Evolutionary conservation across 2,113 vertebrate genomes (phyloP), one percentile per base, ranked within the genome.

Genomic region (Bubalus kerabau): DNA sequence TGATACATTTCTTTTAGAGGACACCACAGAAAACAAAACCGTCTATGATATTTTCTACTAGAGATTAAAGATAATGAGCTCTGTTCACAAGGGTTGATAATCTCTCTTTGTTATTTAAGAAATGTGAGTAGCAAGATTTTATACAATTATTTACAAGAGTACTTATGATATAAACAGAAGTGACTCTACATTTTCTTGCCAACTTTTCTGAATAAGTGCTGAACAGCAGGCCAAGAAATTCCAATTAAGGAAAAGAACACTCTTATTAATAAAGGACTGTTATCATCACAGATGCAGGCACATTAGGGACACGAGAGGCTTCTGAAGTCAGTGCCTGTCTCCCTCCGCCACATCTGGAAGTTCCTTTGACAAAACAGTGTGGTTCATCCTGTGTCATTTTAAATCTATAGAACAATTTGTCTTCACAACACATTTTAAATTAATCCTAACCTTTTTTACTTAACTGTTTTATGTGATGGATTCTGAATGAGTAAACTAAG

Each of bases 91-190:
- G 54, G 28, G 54, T 28, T 90, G 6, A 88, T 90, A 88, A 92
- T 95, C 78, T 94, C 57, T 78, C 78, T 93, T 87, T 12, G 1
- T 95, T 96, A 94, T 43, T 92, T 97, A 80, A 94, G 24, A 90
- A 88, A 62, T 59, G 5, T 60, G 62, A 87, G 52, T 88, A 94
- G 81, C 50, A 90, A 48, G 30, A 90, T 97, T 87, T 91, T 93
- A 81, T 60, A 71, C 28, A 94, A 84, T 96, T 89, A 95, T 95
- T 96, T 94, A 96, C 50, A 93, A 86, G 64, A 13, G 36, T 67
- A 86, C 50, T 95, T 92, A 95, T 43, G 81, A 97, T 83, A 94
- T 67, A 96, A 97, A 96, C 32, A 94, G 57, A 97, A 97, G 19
- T 93, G 89, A 94, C 67, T 94, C 26, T 60, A 81, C 3, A 19